phyloP scores from a whole-genome alignment of 1,140 invertebrate genomes.

The Philopotamus ludificatus region DNA sequence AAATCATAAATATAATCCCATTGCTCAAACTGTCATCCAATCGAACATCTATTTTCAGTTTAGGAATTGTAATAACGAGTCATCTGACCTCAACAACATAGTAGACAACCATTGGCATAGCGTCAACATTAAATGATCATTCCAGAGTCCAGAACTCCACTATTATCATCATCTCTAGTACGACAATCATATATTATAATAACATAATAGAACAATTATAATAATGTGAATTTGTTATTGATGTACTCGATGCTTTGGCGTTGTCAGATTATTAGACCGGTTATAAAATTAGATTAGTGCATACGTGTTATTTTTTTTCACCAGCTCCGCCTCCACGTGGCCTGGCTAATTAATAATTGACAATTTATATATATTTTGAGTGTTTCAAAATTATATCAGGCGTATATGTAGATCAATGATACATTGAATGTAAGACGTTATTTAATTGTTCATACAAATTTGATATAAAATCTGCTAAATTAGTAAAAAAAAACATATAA shows the following conservation, averaged over 20 bases:
- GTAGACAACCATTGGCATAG: constrained; percentile 77
- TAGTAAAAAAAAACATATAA: too few relatives aligned
- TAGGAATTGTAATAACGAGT: constrained; percentile 79
- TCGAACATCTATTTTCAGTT: constrained; percentile 79
- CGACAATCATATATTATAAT: constrained; percentile 43
- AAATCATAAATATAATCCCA: too few relatives aligned
- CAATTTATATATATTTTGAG: too few relatives aligned
- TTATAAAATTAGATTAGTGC: too few relatives aligned
- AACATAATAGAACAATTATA: constrained; percentile 4
- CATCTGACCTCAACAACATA: constrained; percentile 81
- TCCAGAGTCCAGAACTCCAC: constrained; percentile 89
- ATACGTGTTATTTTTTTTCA: too few relatives aligned
- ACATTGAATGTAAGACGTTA: too few relatives aligned
- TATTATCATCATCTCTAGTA: constrained; percentile 90
- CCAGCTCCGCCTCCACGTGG: too few relatives aligned
- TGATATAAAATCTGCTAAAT: too few relatives aligned
- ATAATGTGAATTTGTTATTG: constrained; percentile 52
- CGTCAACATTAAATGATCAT: constrained; percentile 84
- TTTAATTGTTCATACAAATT: too few relatives aligned
- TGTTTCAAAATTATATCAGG: too few relatives aligned
- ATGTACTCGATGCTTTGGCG: constrained; percentile 84
- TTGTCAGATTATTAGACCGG: constrained; percentile 80
- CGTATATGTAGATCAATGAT: too few relatives aligned
- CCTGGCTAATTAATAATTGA: too few relatives aligned
- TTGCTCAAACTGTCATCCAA: constrained; percentile 83